Percentiles rank a stretch among this genome's conserved stretches.
phyloP scores from a whole-genome alignment of 2,888 invertebrate species.

The Miltochrista miniata region DNA sequence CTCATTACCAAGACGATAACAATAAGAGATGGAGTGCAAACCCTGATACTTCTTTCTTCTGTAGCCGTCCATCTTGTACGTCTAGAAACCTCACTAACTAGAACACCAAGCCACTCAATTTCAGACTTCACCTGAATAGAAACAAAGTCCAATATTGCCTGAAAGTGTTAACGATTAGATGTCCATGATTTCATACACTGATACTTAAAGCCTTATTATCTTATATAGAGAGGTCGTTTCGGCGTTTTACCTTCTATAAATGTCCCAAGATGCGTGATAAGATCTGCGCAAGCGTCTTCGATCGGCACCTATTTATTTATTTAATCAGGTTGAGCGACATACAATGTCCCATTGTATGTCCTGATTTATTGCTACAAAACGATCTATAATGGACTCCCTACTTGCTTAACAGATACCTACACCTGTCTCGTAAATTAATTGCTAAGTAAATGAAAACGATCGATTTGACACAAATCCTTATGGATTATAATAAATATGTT shows the following conservation, averaged over 20 bases:
- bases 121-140: constrained; percentile 42
- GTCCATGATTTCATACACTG: constrained; percentile 45
- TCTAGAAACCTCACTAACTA: constrained; percentile 45
- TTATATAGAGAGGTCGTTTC: constrained; percentile 56
- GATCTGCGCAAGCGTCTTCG: constrained; percentile 70
- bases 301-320: constrained; percentile 80
- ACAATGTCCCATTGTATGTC: constrained; percentile 81
- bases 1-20: too few species aligned
- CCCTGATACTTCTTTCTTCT: constrained; percentile 27
- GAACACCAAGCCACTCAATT: constrained; percentile 40
- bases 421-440: constrained; percentile 46
- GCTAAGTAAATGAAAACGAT: constrained; percentile 26
- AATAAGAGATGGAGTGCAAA: constrained; percentile 47
- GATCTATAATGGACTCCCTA: constrained; percentile 61
- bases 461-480: constrained; percentile 25
- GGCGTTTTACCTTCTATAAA: constrained; percentile 56
- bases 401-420: constrained; percentile 48
- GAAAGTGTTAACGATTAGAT: constrained; percentile 49
- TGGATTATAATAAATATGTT: constrained; percentile 28
- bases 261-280: constrained; percentile 68
- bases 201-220: constrained; percentile 55
- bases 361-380: constrained; percentile 71
- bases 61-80: constrained; percentile 49
- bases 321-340: constrained; percentile 79
- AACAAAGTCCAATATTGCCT: constrained; percentile 45